phyloP scores from a whole-genome alignment of 2,888 invertebrate genomes.

The Cartodere bifasciata region DNA sequence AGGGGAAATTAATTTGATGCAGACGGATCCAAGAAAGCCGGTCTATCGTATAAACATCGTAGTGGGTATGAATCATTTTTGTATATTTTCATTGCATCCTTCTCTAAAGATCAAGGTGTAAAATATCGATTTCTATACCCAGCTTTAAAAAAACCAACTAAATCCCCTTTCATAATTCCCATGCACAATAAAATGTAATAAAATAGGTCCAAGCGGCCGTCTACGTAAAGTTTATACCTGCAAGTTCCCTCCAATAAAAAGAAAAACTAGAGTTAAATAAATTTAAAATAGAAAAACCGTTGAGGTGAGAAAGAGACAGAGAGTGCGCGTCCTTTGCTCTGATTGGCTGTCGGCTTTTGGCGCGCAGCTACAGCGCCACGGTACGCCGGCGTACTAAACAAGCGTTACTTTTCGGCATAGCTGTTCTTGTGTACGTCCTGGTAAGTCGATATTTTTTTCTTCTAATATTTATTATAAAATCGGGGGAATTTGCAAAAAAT shows the following conservation, averaged over 20 bases:
- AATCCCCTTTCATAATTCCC: too few relatives aligned
- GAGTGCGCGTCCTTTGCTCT: slow-evolving; percentile 11
- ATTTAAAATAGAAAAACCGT: slow-evolving; percentile 15
- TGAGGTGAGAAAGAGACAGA: slow-evolving; percentile 19
- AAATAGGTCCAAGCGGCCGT: too few relatives aligned
- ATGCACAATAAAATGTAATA: too few relatives aligned
- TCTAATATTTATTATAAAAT: slow-evolving; percentile 31
- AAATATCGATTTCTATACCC: too few relatives aligned
- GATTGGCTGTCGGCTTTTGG: slow-evolving; percentile 31
- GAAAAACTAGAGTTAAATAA: not conserved
- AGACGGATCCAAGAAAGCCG: too few relatives aligned
- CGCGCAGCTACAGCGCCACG: slow-evolving; percentile 29
- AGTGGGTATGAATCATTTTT: too few relatives aligned
- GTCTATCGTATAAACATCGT: too few relatives aligned
- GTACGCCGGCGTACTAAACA: slow-evolving; percentile 22
- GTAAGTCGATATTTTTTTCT: slow-evolving; percentile 29
- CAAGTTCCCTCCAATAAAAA: not conserved
- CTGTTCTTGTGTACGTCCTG: slow-evolving; percentile 11
- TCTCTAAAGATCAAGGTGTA: too few relatives aligned
- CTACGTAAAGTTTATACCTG: slow-evolving; percentile 4
- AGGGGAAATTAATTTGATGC: too few relatives aligned
- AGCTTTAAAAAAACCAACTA: too few relatives aligned
- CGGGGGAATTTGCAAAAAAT: slow-evolving; percentile 26
- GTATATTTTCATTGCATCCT: too few relatives aligned
- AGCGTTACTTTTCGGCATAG: slow-evolving; percentile 6